Evolutionary conservation across 2,888 invertebrate species (phyloP), one percentile per base, ranked within the genome.

Genomic region (Sthenelais limicola): DNA sequence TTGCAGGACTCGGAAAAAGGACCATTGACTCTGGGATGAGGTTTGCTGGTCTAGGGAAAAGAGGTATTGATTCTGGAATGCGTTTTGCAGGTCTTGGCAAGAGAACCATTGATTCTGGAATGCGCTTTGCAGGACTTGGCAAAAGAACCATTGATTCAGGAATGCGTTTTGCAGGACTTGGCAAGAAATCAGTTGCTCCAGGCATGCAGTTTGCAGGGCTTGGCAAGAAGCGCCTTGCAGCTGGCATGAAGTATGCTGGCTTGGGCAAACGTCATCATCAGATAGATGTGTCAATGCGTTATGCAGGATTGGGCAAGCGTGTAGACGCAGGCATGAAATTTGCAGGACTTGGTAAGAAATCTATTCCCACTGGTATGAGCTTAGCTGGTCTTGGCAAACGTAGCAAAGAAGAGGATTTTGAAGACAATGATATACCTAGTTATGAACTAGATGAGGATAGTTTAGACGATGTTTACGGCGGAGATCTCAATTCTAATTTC

Each of bases 141-240:
- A 71, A 71, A 33, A 38, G 58, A 28, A 62, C 9, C 3, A 30
- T 58, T 5, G 18, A 38, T 21, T 43, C 56, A 51, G 58, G 58
- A 2, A 58, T 71, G 71, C 49, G 48, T 15, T 71, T 62, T 58
- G 48, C 71, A 47, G 71, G 71, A 0, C 47, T 71, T 48, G 71
- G 71, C 24, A 71, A 71, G 43, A 71, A 58, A 33, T 32, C 15
- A 12, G 33, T 56, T 15, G 7, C 43, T 9, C 15, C 35, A 12
- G 62, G 62, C 7, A 58, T 71, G 58, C 21, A 30, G n/a, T 71
- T 62, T 48, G 48, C 58, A 24, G 71, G 71, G 1, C 47, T 71
- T 21, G 58, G 71, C 24, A 71, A 71, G 51, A 51, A 35, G 24
- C 38, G 38, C 24, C 38, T 35, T 21, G 58, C 58, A 35, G 21